Percentiles rank a stretch among this genome's conserved stretches.
Conservation (phyloP, 2,797 vertebrate species). For the Crypturellus tataupa region DNA sequence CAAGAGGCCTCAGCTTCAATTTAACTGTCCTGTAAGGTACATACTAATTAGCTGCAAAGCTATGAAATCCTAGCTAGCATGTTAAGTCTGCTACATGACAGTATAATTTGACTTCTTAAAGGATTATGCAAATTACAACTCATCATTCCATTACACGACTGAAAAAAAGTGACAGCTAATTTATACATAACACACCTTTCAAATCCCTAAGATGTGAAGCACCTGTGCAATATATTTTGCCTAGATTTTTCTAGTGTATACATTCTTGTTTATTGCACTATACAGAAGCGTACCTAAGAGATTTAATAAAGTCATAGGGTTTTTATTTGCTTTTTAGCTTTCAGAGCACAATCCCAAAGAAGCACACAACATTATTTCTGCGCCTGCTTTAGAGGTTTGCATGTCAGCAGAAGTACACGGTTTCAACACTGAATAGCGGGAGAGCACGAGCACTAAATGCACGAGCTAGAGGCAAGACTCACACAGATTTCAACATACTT, state of each 20-base stretch:
- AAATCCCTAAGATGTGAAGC: slow-evolving; percentile 90
- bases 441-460: slow-evolving; percentile 85
- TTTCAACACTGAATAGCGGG: slow-evolving; percentile 81
- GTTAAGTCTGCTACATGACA: slow-evolving; percentile 97
- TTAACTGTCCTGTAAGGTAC: slow-evolving; percentile 91
- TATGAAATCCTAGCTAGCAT: slow-evolving; percentile 92
- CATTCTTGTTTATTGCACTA: slow-evolving; percentile 84
- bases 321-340: slow-evolving; percentile 64
- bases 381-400: slow-evolving; percentile 74
- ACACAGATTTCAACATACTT: slow-evolving; percentile 90
- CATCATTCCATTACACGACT: slow-evolving; percentile 92
- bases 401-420: slow-evolving; percentile 74
- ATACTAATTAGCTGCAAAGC: slow-evolving; percentile 92
- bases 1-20: slow-evolving; percentile 85
- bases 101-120: slow-evolving; percentile 97
- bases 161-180: slow-evolving; percentile 95
- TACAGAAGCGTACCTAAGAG: slow-evolving; percentile 79
- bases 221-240: slow-evolving; percentile 88
- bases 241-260: slow-evolving; percentile 78
- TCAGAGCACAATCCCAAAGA: slow-evolving; percentile 78
- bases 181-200: slow-evolving; percentile 95
- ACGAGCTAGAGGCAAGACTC: slow-evolving; percentile 87
- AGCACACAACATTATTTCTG: slow-evolving; percentile 71
- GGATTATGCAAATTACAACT: slow-evolving; percentile 95
- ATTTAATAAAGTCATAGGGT: slow-evolving; percentile 69